Evolutionary conservation across 1,140 invertebrate species (phyloP), one percentile per base, ranked within the genome.

Genomic region (Temnothorax nylanderi): DNA sequence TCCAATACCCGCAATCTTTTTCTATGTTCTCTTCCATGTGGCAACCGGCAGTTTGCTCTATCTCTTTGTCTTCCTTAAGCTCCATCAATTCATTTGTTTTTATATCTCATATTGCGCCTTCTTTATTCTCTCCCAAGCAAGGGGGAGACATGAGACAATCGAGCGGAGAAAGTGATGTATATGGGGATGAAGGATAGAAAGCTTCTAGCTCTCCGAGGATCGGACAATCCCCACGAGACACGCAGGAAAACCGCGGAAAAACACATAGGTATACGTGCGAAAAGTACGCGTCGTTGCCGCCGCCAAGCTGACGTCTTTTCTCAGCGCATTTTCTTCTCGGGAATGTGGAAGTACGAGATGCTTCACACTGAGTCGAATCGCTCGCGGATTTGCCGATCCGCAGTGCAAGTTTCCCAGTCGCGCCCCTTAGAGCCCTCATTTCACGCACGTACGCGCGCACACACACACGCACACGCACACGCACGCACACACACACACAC

Each of bases 91-190:
- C 67, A 49, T 60, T 64, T 58, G 84, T 64, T 26, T 64, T 85
- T 41, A 77, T 26, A 21, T 71, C 13, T 54, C 60, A 34, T 18
- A 8, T 80, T 44, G 16, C 34, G 13, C 49, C 69, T 18, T 4
- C 4, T 67, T 69, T 32, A 37, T 80, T 44, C 1, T 51, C 13
- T 41, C 21, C 3, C 3, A 41, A 51, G 11, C n/a, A 49, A 34
- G 10, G n/a, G 10, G 5, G 51, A 18, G 49, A 87, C 13, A 21
- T 34, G 32, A 41, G 51, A 91, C 87, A 77, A 41, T 34, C 65
- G 78, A 80, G 51, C 21, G 82, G 86, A 87, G 89, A 93, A 92
- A 91, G 88, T 90, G 91, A 93, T 67, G 87, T 88, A 85, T 85
- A 86, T 87, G 69, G 74, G 86, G 54, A 89, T 69, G 76, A 65